Evolutionary conservation across 2,888 invertebrate species (phyloP).

Genomic region (Octonoba sinensis): DNA sequence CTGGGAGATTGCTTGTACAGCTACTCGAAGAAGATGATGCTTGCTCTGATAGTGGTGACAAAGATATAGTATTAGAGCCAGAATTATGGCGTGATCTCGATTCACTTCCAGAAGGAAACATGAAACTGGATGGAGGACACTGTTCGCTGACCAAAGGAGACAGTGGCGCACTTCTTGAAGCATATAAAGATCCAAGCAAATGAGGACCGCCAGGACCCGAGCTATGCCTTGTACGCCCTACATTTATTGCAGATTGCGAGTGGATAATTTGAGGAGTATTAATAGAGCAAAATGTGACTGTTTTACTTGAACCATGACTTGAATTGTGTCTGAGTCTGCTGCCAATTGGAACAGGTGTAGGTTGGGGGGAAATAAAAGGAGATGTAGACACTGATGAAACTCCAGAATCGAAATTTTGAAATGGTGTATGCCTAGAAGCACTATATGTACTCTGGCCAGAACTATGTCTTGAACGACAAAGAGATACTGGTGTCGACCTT

Average conservation of each 20-base stretch:
- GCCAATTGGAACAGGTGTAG: slow-evolving; percentile 64
- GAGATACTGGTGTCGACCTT: slow-evolving; percentile 72
- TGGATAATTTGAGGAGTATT: slow-evolving; percentile 52
- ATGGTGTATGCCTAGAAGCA: slow-evolving; percentile 65
- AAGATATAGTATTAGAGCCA: slow-evolving; percentile 67
- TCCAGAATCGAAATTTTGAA: slow-evolving; percentile 67
- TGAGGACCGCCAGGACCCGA: slow-evolving; percentile 67
- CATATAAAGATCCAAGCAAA: slow-evolving; percentile 17
- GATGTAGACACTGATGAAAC: slow-evolving; percentile 68
- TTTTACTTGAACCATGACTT: slow-evolving; percentile 54
- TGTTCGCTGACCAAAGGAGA: slow-evolving; percentile 65
- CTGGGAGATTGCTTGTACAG: slow-evolving; percentile 59
- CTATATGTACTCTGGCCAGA: slow-evolving; percentile 67
- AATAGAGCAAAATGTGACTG: slow-evolving; percentile 59
- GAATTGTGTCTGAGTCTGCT: slow-evolving; percentile 64
- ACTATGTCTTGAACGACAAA: slow-evolving; percentile 69
- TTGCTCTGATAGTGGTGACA: slow-evolving; percentile 68
- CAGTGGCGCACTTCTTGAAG: slow-evolving; percentile 65
- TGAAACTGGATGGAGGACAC: slow-evolving; percentile 33
- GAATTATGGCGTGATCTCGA: slow-evolving; percentile 65
- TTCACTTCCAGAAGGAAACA: slow-evolving; percentile 61
- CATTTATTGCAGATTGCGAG: slow-evolving; percentile 16
- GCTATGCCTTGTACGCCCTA: slow-evolving; percentile 67
- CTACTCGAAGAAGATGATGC: slow-evolving; percentile 67
- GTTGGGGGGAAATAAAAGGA: slow-evolving; percentile 69